Conservation (phyloP, 2,113 vertebrate species). For the Mesocricetus auratus region DNA sequence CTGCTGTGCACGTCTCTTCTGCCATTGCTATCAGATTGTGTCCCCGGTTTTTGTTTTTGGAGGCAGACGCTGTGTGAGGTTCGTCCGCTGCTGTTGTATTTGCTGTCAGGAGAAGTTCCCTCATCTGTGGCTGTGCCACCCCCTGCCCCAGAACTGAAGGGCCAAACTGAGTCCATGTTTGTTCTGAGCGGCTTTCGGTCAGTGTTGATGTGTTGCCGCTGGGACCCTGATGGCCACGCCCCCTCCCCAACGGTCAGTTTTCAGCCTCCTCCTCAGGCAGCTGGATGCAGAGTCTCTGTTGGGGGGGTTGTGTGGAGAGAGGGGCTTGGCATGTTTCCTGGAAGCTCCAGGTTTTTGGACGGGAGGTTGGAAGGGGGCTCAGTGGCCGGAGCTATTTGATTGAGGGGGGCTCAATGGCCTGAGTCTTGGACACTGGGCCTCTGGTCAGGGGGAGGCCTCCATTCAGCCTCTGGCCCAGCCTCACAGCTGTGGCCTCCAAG, state of each 20-base stretch:
- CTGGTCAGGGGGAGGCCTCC: conserved; percentile 77
- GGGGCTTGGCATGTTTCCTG: conserved; percentile 82
- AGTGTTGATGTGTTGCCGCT: conserved; percentile 28
- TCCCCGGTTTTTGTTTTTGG: background rate
- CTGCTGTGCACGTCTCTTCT: background rate
- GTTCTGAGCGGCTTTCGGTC: conserved; percentile 57
- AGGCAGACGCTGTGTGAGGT: background rate
- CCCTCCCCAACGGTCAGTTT: conserved; percentile 75
- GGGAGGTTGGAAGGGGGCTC: conserved; percentile 70
- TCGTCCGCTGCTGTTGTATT: no score
- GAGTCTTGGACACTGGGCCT: conserved; percentile 76
- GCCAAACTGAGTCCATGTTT: background rate
- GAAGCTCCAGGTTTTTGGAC: conserved; percentile 83
- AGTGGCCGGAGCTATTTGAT: conserved; percentile 68
- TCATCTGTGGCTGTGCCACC: background rate
- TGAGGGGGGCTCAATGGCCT: conserved; percentile 60
- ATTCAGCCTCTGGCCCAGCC: conserved; percentile 73
- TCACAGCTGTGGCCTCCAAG: conserved; percentile 83
- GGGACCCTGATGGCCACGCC: conserved; percentile 59
- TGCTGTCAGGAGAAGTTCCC: background rate
- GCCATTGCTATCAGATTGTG: background rate
- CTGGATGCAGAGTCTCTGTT: conserved; percentile 74
- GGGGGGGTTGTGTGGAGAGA: conserved; percentile 60
- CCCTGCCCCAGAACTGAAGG: background rate
- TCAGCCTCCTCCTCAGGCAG: conserved; percentile 77